phyloP scores from a whole-genome alignment of 2,797 vertebrate genomes.

The Lepilemur septentrionalis region DNA sequence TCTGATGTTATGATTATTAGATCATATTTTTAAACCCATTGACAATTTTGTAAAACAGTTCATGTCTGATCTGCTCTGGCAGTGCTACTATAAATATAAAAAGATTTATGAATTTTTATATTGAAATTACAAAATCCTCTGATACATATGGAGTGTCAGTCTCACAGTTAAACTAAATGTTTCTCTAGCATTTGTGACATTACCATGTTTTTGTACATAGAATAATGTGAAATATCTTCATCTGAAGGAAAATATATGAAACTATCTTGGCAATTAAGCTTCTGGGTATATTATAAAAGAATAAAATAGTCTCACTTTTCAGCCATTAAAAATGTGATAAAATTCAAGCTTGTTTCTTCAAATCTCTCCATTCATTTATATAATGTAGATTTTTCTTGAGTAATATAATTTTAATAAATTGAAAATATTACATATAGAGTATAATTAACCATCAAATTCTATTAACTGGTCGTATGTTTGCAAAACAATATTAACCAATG shows the following conservation, averaged over 20 bases:
- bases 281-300: slow-evolving; percentile 44
- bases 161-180: slow-evolving; percentile 69
- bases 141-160: slow-evolving; percentile 73
- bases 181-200: slow-evolving; percentile 71
- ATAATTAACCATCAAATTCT: background rate
- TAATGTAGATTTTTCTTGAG: background rate
- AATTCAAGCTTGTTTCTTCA: slow-evolving; percentile 32
- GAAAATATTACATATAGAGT: background rate
- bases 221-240: slow-evolving; percentile 67
- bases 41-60: slow-evolving; percentile 69
- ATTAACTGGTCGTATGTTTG: background rate
- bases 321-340: slow-evolving; percentile 39
- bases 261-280: slow-evolving; percentile 67
- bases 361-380: background rate
- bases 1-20: slow-evolving; percentile 79
- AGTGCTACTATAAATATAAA: slow-evolving; percentile 80
- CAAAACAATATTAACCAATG: background rate
- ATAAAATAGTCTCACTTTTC: slow-evolving; percentile 48
- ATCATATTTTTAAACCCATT: slow-evolving; percentile 78
- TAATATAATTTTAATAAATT: slow-evolving; percentile 21
- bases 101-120: slow-evolving; percentile 85
- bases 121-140: slow-evolving; percentile 80
- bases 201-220: slow-evolving; percentile 53
- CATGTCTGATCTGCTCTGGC: slow-evolving; percentile 79
- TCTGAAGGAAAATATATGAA: slow-evolving; percentile 65